Evolutionary conservation across 2,888 invertebrate genomes (phyloP).

Genomic region (Schizotus pectinicornis): DNA sequence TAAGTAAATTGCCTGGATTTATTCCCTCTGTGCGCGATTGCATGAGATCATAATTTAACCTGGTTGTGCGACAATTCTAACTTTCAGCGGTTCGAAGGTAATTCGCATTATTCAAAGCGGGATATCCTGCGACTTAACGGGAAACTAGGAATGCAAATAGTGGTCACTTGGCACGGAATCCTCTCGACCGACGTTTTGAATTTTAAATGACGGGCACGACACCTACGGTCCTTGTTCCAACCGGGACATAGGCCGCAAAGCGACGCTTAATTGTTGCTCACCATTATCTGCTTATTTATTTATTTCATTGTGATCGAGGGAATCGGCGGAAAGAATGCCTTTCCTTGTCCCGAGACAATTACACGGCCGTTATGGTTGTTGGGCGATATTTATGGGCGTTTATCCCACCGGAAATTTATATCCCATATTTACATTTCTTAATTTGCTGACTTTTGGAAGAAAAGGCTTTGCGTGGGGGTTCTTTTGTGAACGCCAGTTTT

Average conservation of each 20-base stretch:
- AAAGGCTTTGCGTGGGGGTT: conserved; percentile 10
- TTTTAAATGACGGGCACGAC: conserved; percentile 1
- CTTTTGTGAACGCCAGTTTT: conserved; percentile 6
- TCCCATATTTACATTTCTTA: conserved; percentile 24
- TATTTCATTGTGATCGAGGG: conserved; percentile 2
- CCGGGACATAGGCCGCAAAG: too few species aligned
- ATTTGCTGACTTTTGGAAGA: conserved; percentile 5
- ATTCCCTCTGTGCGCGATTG: not conserved
- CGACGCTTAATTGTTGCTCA: conserved; percentile 1
- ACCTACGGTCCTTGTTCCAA: too few species aligned
- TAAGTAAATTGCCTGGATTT: not conserved
- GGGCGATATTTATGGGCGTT: conserved; percentile 30
- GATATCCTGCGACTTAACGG: not conserved
- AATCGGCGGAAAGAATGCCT: conserved; percentile 20
- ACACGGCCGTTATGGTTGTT: conserved; percentile 31
- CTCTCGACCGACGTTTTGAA: conserved; percentile 6
- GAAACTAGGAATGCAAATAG: conserved; percentile 35
- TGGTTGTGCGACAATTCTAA: not conserved
- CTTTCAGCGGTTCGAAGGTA: not conserved
- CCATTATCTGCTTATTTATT: conserved; percentile 2
- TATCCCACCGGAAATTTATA: conserved; percentile 16
- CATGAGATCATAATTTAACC: not conserved
- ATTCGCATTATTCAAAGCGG: not conserved
- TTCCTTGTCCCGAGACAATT: conserved; percentile 33
- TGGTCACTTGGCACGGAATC: conserved; percentile 25